A percentile compares a stretch with the other conserved stretches of the same genome.
Evolutionary conservation across 1,140 invertebrate genomes (phyloP).

Genomic region (Marisa cornuarietis): DNA sequence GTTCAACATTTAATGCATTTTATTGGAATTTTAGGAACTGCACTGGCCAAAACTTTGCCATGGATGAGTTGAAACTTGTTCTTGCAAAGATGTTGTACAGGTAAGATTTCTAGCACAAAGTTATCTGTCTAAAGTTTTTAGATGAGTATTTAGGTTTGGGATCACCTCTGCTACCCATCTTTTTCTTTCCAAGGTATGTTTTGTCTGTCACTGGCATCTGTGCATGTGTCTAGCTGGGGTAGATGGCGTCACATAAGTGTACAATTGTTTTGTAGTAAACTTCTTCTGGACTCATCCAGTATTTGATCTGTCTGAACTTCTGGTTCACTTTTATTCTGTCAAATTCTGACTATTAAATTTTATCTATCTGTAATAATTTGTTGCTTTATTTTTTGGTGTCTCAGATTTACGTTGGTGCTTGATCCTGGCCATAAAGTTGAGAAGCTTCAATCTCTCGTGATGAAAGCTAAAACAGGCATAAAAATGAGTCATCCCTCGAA

Average conservation of each 20-base stretch:
- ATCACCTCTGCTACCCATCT: too few species aligned
- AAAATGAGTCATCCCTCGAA: slow-evolving; percentile 26
- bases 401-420: slow-evolving; percentile 33
- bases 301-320: too few species aligned
- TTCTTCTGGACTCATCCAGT: too few species aligned
- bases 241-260: too few species aligned
- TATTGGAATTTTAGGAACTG: slow-evolving; percentile 42
- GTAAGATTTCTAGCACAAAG: slow-evolving; percentile 27
- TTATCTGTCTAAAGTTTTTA: too few species aligned
- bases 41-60: slow-evolving; percentile 57
- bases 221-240: background rate
- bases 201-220: too few species aligned
- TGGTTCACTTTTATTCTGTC: background rate
- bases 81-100: slow-evolving; percentile 45
- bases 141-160: too few species aligned
- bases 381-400: background rate
- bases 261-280: background rate
- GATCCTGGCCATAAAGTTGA: slow-evolving; percentile 40
- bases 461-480: slow-evolving; percentile 42
- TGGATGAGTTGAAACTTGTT: slow-evolving; percentile 51
- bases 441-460: slow-evolving; percentile 37
- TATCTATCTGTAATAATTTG: background rate
- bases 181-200: too few species aligned
- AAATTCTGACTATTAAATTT: background rate
- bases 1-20: background rate